phyloP scores from a whole-genome alignment of 2,113 vertebrate species.

The Numenius arquata region DNA sequence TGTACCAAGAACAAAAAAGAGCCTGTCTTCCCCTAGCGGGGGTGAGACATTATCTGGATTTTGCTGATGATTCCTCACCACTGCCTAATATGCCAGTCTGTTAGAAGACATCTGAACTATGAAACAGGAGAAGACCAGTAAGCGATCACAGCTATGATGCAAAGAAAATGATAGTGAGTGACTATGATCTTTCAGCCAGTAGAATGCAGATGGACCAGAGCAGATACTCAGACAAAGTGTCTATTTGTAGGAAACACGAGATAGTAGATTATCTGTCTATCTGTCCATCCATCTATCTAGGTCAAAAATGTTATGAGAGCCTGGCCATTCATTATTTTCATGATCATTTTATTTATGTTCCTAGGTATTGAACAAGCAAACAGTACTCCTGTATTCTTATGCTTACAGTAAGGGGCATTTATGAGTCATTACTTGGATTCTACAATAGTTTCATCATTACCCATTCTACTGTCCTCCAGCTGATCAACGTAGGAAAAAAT shows the following conservation, averaged over 20 bases:
- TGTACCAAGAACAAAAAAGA: neutral
- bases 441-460: neutral
- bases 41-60: fast-evolving
- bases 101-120: neutral
- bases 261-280: neutral
- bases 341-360: neutral
- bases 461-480: neutral
- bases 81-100: neutral
- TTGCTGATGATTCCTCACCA: neutral
- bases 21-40: neutral
- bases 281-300: too few relatives aligned
- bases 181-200: neutral
- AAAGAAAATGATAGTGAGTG: neutral
- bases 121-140: neutral
- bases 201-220: neutral
- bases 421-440: conserved; percentile 31
- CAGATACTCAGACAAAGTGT: neutral
- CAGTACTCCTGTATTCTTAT: neutral
- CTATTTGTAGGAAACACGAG: neutral
- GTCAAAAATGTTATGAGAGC: neutral
- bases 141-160: neutral
- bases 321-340: neutral
- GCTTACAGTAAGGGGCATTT: neutral
- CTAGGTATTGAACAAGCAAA: neutral
- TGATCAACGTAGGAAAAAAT: conserved; percentile 55